Percentiles rank a stretch among this genome's conserved stretches.
Conservation (phyloP, 2,888 invertebrate genomes). For the Andrena trimmerana region DNA sequence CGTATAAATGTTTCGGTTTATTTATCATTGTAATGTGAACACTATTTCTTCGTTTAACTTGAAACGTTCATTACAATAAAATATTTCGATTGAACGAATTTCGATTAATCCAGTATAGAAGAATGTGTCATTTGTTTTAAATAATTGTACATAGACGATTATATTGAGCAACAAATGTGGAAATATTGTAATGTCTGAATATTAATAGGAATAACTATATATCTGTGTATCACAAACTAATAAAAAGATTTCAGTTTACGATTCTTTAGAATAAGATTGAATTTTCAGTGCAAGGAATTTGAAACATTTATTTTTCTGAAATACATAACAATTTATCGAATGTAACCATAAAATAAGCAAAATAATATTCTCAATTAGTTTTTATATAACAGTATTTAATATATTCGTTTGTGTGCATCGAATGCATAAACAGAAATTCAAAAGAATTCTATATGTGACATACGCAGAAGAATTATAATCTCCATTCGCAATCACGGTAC, state of each 20-base stretch:
- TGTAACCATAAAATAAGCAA: not conserved
- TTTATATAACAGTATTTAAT: too few relatives aligned
- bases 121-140: too few relatives aligned
- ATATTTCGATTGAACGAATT: too few relatives aligned
- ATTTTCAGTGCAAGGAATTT: not conserved
- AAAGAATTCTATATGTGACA: not conserved
- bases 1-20: too few relatives aligned
- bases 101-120: too few relatives aligned
- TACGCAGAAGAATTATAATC: not conserved
- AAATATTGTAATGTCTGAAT: not conserved
- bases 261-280: not conserved
- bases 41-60: too few relatives aligned
- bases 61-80: too few relatives aligned
- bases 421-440: not conserved
- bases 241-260: conserved; percentile 21
- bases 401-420: too few relatives aligned
- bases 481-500: not conserved
- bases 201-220: conserved; percentile 2
- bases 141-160: too few relatives aligned
- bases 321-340: not conserved
- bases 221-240: not conserved
- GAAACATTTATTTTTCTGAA: not conserved
- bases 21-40: too few relatives aligned
- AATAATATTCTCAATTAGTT: not conserved
- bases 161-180: not conserved